Percentiles rank a stretch among this genome's conserved stretches.
These are phyloP conservation scores for Agelas oroides DNA, from an alignment of 37 sponge, comb jelly and placozoan genomes.

Conservation along the genomic window DNA sequence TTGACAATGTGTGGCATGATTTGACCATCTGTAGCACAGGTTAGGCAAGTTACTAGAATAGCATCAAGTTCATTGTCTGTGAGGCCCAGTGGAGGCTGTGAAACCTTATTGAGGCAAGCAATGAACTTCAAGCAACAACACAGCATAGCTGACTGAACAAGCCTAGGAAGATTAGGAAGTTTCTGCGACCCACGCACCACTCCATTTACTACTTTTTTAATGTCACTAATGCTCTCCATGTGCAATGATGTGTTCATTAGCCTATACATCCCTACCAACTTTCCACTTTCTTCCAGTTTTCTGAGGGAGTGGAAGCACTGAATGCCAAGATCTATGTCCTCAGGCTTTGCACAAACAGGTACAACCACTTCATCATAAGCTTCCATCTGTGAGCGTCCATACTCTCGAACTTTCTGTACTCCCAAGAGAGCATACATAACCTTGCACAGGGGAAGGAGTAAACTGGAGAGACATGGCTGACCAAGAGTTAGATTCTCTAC, in stretches of 20 bases:
- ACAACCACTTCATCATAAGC: conserved; percentile 8
- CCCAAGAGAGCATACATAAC: conserved; percentile 27
- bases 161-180: too few species aligned
- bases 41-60: not conserved
- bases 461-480: not conserved
- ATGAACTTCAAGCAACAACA: not conserved
- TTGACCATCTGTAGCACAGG: not conserved
- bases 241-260: not conserved
- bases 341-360: too few species aligned
- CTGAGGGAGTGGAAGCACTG: not conserved
- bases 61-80: conserved; percentile 4
- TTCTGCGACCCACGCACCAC: too few species aligned
- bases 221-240: too few species aligned
- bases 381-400: conserved; percentile 3
- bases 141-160: not conserved
- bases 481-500: conserved; percentile 26
- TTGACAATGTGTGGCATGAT: not conserved
- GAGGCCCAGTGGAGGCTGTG: not conserved
- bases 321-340: not conserved
- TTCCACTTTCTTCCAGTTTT: not conserved
- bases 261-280: not conserved
- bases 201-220: too few species aligned
- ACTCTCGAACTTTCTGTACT: conserved; percentile 13
- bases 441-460: conserved; percentile 9
- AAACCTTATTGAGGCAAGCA: not conserved